Base-by-base conservation (phyloP, 1,140 invertebrate genomes). In the Pseudomyrmex pallidus region DNA sequence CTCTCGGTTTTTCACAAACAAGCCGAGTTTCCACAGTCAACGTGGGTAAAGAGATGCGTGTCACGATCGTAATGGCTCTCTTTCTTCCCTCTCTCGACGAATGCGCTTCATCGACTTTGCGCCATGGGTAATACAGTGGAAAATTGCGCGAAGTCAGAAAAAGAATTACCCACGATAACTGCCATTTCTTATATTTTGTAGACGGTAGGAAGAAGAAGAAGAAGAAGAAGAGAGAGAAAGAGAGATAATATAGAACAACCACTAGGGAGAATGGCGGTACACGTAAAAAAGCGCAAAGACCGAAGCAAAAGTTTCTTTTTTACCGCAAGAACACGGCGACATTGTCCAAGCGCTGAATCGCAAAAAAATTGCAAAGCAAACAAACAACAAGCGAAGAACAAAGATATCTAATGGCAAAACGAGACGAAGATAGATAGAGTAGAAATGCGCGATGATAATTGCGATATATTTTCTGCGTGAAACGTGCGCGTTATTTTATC, bases 251-350 rank as follows among this genome's bases (percentile, higher is more conserved):
- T 70, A 35, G 46, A 56, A 44, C 46, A 52, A 35, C 5, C 5
- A 0, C 3, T 25, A 3, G 35, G 35, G 0, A 35, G 35, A 35
- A 35, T 35, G 5, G 5, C 35, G 35, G 35, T 7, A 35, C 35
- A 35, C 35, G 5, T 35, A 35, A 35, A 35, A 35, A 35, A 35
- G 35, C 20, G 13, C 20, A 15, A 70, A 80, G 66, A 25, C 57
- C 10, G 10, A 70, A 54, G 70, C 70, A 80, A 50, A 17, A 61
- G 59, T 8, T 80, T 80, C 48, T 80, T 70, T 3, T 80, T 80
- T 59, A 70, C 59, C 50, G 22, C 67, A 35, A 50, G 13, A 78
- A 25, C 25, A 20, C 35, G 35, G 35, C 44, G 4, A 48, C 12
- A 35, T 22, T 59, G 54, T 4, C 22, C 15, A 59, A 22, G 54